A percentile compares a stretch with the other conserved stretches of the same genome.
These are phyloP conservation scores for Microcebus tavaratra DNA, from an alignment of 2,113 vertebrate species.

Conservation along the genomic window DNA sequence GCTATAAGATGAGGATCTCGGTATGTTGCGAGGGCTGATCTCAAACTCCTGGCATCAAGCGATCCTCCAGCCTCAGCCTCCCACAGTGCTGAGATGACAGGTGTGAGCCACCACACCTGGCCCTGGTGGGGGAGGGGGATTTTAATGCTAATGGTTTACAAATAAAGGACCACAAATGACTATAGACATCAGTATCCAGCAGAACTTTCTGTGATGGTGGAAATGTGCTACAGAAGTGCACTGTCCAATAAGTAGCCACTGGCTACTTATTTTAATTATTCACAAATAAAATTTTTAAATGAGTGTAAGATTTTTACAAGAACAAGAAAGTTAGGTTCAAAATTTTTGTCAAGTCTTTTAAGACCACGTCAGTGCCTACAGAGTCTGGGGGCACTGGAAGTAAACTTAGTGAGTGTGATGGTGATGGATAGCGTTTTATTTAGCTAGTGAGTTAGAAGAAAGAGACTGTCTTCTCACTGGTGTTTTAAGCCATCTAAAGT, in stretches of 20 bases:
- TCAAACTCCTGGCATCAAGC: too few species aligned
- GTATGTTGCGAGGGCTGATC: too few species aligned
- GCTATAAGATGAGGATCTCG: neutral
- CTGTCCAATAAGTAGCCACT: neutral
- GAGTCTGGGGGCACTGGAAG: neutral
- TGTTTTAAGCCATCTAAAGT: neutral
- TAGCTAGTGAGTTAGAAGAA: neutral
- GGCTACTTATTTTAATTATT: neutral
- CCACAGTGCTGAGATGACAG: too few species aligned
- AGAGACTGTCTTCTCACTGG: neutral
- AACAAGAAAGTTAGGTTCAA: neutral
- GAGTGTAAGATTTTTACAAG: neutral
- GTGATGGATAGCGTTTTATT: neutral
- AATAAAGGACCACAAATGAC: neutral
- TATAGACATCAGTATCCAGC: neutral
- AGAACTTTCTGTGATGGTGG: neutral
- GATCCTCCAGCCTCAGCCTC: too few species aligned
- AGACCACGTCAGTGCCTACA: neutral
- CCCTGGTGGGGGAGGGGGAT: too few species aligned
- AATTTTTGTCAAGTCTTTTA: conserved; percentile 24
- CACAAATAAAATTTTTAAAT: neutral
- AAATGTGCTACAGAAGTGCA: neutral
- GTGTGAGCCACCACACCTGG: too few species aligned
- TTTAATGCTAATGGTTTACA: neutral
- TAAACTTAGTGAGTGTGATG: neutral